phyloP scores from a whole-genome alignment of 1,140 invertebrate species.

The Venturia canescens region DNA sequence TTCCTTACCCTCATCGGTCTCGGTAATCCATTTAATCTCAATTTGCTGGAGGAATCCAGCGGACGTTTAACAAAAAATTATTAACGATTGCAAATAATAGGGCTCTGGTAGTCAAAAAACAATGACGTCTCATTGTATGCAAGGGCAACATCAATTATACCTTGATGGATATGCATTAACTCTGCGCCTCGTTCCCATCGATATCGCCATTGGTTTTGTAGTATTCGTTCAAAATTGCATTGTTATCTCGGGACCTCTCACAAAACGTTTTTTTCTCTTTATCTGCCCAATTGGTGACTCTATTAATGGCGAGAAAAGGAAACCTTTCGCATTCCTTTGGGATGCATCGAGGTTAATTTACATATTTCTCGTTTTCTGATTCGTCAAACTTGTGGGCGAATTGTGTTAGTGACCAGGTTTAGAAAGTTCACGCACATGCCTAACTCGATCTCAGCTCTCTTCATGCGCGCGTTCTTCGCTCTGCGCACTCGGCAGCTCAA shows the following conservation, averaged over 20 bases:
- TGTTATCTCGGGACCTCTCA: neutral
- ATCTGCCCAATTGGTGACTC: too few relatives aligned
- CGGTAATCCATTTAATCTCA: too few relatives aligned
- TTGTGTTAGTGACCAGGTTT: conserved; percentile 20
- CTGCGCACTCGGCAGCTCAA: conserved; percentile 16
- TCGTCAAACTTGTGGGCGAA: conserved; percentile 28
- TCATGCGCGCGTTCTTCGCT: conserved; percentile 25
- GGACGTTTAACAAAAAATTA: too few relatives aligned
- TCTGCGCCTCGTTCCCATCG: neutral
- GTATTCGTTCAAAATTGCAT: neutral
- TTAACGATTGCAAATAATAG: too few relatives aligned
- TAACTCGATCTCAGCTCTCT: neutral
- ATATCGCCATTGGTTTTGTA: neutral
- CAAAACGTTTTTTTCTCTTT: neutral
- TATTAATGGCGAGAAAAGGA: too few relatives aligned
- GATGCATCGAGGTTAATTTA: neutral
- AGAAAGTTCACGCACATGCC: conserved; percentile 41
- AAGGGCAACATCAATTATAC: conserved; percentile 10
- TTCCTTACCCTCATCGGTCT: too few relatives aligned
- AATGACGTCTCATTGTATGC: too few relatives aligned
- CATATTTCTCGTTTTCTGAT: too few relatives aligned
- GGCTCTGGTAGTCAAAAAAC: too few relatives aligned
- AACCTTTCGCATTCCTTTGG: neutral
- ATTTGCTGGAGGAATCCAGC: too few relatives aligned
- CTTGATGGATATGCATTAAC: conserved; percentile 26